These are phyloP conservation scores for Galago senegalensis DNA, from an alignment of 2,797 vertebrate species.

Conservation along the genomic window DNA sequence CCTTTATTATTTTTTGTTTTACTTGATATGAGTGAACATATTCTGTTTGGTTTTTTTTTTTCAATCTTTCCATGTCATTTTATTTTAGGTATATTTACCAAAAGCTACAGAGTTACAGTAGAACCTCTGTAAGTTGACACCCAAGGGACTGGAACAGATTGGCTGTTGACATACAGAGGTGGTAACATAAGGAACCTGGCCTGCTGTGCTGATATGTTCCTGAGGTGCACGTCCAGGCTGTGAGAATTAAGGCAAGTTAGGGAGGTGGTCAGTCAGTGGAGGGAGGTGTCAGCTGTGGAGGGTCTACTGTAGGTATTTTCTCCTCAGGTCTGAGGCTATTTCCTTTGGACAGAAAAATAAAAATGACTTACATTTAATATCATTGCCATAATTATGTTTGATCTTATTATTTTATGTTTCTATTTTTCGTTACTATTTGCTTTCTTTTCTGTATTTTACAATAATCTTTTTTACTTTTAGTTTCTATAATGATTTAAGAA, in stretches of 20 bases:
- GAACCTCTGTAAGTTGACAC: too few relatives aligned
- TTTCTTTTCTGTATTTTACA: background rate
- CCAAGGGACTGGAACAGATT: too few relatives aligned
- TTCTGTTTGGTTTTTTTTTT: background rate
- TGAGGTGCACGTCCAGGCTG: too few relatives aligned
- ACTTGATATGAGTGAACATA: background rate
- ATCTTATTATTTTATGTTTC: background rate
- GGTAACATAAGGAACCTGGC: too few relatives aligned
- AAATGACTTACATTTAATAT: background rate
- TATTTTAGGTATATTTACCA: conserved; percentile 18
- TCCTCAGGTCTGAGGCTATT: background rate
- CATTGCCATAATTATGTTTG: background rate
- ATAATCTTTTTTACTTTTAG: background rate
- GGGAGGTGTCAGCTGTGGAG: too few relatives aligned
- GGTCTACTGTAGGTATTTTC: background rate
- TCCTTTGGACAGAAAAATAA: background rate
- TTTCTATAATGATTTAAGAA: conserved; percentile 31
- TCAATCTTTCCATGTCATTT: background rate
- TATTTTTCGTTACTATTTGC: background rate
- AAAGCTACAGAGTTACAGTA: background rate
- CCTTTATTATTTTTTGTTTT: conserved; percentile 33
- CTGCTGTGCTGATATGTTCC: too few relatives aligned
- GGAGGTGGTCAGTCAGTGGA: too few relatives aligned
- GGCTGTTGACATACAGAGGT: too few relatives aligned
- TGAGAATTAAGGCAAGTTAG: too few relatives aligned